A percentile compares a stretch with the other conserved stretches of the same genome.
Conservation (phyloP, 2,888 invertebrate species). For the Pandemis corylana region DNA sequence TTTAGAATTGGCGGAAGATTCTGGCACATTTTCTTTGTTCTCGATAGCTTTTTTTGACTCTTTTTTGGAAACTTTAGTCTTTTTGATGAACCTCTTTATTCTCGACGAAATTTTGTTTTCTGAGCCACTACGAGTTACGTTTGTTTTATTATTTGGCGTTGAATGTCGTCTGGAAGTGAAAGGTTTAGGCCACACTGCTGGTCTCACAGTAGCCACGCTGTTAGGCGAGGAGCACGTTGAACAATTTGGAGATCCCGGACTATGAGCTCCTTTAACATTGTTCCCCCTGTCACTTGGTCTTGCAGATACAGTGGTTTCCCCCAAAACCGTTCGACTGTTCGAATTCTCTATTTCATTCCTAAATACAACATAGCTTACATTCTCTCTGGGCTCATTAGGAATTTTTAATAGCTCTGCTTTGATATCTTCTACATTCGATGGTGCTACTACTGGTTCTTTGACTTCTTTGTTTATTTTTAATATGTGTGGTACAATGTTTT, state of each 20-base stretch:
- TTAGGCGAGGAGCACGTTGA: conserved; percentile 72
- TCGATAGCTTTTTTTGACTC: conserved; percentile 50
- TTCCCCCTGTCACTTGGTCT: conserved; percentile 41
- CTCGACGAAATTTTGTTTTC: conserved; percentile 55
- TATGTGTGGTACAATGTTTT: conserved; percentile 47
- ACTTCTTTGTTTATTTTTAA: conserved; percentile 47
- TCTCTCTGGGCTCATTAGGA: conserved; percentile 50
- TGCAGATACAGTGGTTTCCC: conserved; percentile 40
- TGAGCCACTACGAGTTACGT: conserved; percentile 46
- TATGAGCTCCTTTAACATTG: conserved; percentile 49
- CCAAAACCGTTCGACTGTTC: conserved; percentile 49
- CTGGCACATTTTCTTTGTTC: conserved; percentile 71
- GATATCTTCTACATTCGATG: conserved; percentile 53
- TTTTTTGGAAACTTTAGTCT: conserved; percentile 51
- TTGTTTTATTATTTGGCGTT: conserved; percentile 52
- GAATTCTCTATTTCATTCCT: conserved; percentile 57
- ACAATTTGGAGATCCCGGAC: conserved; percentile 64
- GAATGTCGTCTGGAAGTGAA: conserved; percentile 54
- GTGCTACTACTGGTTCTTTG: conserved; percentile 32
- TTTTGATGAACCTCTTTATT: conserved; percentile 60
- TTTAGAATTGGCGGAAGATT: conserved; percentile 56
- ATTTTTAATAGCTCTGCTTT: conserved; percentile 60
- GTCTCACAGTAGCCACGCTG: conserved; percentile 70
- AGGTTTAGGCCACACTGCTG: conserved; percentile 52
- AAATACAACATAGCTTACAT: conserved; percentile 62